phyloP scores from a whole-genome alignment of 2,797 vertebrate species.

The Menidia menidia region DNA sequence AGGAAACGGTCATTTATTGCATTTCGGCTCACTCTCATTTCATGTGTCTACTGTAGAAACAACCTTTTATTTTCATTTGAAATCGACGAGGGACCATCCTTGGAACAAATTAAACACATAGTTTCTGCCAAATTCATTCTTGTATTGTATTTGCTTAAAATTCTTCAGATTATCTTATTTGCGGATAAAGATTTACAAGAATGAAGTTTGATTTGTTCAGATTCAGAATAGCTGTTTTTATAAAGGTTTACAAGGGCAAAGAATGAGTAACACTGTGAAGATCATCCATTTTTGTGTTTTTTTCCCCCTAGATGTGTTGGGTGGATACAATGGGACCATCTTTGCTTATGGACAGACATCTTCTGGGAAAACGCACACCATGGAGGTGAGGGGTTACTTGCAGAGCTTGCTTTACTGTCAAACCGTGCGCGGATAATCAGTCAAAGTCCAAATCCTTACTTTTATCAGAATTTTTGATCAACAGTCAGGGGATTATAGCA shows the following conservation, averaged over 20 bases:
- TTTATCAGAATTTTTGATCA: background rate
- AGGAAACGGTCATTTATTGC: too few species aligned
- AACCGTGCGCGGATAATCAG: background rate
- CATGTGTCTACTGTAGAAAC: too few species aligned
- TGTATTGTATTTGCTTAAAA: background rate
- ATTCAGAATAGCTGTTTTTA: background rate
- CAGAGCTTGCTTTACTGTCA: background rate
- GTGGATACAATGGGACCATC: conserved; percentile 94
- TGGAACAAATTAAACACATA: too few species aligned
- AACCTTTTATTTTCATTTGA: too few species aligned
- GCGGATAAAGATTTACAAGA: background rate
- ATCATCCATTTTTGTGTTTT: background rate
- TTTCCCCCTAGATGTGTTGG: conserved; percentile 86
- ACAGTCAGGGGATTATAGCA: conserved; percentile 6
- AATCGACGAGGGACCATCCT: too few species aligned
- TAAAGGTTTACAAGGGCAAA: too few species aligned
- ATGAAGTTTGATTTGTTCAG: too few species aligned
- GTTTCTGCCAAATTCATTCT: background rate
- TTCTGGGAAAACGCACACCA: conserved; percentile 93
- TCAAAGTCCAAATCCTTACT: background rate
- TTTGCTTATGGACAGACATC: conserved; percentile 95
- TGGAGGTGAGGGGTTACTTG: conserved; percentile 85
- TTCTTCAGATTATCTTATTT: background rate
- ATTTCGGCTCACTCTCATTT: too few species aligned
- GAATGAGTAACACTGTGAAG: background rate